Conservation (phyloP, 2,113 vertebrate species). For the Alexandromys fortis region DNA sequence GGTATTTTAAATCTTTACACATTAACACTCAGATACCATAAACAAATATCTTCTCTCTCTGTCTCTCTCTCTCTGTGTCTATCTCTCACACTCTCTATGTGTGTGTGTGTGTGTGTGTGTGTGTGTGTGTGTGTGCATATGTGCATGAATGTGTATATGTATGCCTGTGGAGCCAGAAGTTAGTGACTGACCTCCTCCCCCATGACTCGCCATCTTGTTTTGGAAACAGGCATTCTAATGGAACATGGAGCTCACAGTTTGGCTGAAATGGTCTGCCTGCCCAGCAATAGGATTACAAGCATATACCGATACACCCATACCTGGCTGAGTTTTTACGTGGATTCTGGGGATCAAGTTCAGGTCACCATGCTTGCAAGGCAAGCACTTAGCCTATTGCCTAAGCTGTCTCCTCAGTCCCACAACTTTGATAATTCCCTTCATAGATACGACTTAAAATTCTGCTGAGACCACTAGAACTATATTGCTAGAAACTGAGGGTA, state of each 20-base stretch:
- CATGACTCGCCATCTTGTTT: neutral
- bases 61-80: no score
- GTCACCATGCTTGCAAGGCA: neutral
- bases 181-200: neutral
- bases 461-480: slow-evolving; percentile 7
- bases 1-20: slow-evolving; percentile 52
- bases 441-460: slow-evolving; percentile 44
- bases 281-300: neutral
- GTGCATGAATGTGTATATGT: neutral
- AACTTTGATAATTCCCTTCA: neutral
- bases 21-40: slow-evolving; percentile 32
- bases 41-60: neutral
- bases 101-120: neutral
- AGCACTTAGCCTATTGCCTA: neutral
- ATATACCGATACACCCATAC: neutral
- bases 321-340: neutral
- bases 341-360: neutral
- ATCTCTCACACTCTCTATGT: neutral
- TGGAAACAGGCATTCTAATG: neutral
- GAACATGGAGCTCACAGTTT: neutral
- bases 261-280: neutral
- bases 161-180: neutral
- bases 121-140: neutral
- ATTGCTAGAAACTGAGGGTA: slow-evolving; percentile 67
- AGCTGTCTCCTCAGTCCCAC: neutral